These are phyloP conservation scores for Ornithoptera priamus DNA, from an alignment of 2,888 invertebrate genomes.

Conservation along the genomic window DNA sequence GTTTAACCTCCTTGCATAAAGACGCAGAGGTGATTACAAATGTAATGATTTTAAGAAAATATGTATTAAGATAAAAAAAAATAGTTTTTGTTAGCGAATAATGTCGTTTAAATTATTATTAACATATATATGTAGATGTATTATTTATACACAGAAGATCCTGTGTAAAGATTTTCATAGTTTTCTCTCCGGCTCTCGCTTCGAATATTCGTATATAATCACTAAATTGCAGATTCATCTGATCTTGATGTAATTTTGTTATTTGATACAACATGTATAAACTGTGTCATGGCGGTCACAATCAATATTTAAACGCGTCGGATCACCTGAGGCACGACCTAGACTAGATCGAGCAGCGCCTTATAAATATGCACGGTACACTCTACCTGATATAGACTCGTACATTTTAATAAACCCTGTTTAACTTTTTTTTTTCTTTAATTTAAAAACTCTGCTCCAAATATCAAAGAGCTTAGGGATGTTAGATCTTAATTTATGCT, in stretches of 20 bases:
- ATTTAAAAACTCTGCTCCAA: not conserved
- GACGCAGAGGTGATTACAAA: too few relatives aligned
- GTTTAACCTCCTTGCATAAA: too few relatives aligned
- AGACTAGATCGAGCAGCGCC: conserved; percentile 15
- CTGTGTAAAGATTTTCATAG: too few relatives aligned
- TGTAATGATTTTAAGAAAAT: too few relatives aligned
- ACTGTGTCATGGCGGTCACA: conserved; percentile 4
- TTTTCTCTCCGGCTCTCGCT: too few relatives aligned
- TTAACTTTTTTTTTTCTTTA: not conserved
- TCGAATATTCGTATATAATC: too few relatives aligned
- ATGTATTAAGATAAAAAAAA: too few relatives aligned
- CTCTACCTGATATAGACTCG: not conserved
- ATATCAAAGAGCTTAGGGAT: conserved; percentile 1
- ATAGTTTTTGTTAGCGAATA: too few relatives aligned
- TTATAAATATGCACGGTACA: conserved; percentile 18
- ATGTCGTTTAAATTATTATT: too few relatives aligned
- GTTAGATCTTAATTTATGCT: not conserved
- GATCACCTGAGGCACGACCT: conserved; percentile 18
- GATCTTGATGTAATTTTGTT: conserved; percentile 2
- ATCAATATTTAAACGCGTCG: conserved; percentile 24
- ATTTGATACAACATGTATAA: not conserved
- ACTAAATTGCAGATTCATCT: not conserved
- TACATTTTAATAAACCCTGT: conserved; percentile 11
- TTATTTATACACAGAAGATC: too few relatives aligned
- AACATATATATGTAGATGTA: too few relatives aligned